Evolutionary conservation across 2,797 vertebrate species (phyloP).

Genomic region (Cyprinella venusta): DNA sequence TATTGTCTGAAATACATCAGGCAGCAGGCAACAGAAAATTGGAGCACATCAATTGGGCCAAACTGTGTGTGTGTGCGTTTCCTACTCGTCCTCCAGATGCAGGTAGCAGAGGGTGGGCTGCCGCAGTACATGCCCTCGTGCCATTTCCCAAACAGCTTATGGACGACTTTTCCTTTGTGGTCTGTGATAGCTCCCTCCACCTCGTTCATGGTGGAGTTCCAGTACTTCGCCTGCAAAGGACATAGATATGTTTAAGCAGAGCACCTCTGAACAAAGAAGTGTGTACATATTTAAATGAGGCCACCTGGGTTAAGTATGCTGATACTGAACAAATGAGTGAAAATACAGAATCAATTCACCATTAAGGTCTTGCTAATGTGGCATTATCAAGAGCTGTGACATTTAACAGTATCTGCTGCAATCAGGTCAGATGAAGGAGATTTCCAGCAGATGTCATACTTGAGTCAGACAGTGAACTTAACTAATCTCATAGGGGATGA

Average conservation of each 20-base stretch:
- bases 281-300: neutral
- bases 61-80: slow-evolving; percentile 31
- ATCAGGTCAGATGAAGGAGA: neutral
- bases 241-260: neutral
- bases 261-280: neutral
- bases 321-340: neutral
- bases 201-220: slow-evolving; percentile 93
- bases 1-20: neutral
- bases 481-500: slow-evolving; percentile 11
- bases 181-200: slow-evolving; percentile 90
- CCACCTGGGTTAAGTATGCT: neutral
- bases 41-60: neutral
- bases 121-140: slow-evolving; percentile 91
- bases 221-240: slow-evolving; percentile 88
- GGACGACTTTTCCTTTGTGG: slow-evolving; percentile 85
- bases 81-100: slow-evolving; percentile 96
- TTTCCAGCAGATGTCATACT: slow-evolving; percentile 66
- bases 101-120: slow-evolving; percentile 84
- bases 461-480: slow-evolving; percentile 39
- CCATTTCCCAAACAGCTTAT: slow-evolving; percentile 94
- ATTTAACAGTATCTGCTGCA: neutral
- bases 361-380: neutral
- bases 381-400: neutral
- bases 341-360: neutral
- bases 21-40: neutral